Percentiles rank a stretch among this genome's conserved stretches.
Conservation (phyloP, 2,797 vertebrate genomes). For the Aeoliscus strigatus region DNA sequence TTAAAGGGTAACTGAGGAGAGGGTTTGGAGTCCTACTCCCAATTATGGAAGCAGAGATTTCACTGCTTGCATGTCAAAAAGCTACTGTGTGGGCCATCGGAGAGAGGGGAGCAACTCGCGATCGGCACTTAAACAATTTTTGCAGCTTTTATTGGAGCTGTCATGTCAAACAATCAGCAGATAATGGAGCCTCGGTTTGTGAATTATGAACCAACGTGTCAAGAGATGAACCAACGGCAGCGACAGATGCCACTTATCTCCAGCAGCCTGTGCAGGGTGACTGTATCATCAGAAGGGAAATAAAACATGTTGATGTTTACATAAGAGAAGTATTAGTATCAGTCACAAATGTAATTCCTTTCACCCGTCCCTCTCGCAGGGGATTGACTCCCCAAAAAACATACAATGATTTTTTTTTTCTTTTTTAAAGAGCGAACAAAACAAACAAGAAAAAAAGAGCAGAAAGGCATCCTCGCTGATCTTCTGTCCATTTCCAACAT, state of each 20-base stretch:
- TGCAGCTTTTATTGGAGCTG: constrained; percentile 62
- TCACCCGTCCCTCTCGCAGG: constrained; percentile 60
- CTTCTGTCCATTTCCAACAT: constrained; percentile 83
- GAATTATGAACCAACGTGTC: constrained; percentile 68
- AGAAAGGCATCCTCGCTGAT: constrained; percentile 71
- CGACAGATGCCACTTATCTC: constrained; percentile 71
- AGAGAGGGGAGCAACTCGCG: constrained; percentile 35
- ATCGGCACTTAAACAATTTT: constrained; percentile 63
- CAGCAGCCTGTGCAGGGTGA: constrained; percentile 57
- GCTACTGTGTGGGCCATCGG: constrained; percentile 33
- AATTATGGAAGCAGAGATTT: constrained; percentile 46
- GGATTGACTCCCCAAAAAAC: constrained; percentile 69
- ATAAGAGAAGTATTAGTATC: constrained; percentile 74
- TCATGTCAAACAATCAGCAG: constrained; percentile 64
- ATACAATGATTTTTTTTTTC: constrained; percentile 62
- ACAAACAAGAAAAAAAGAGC: constrained; percentile 66
- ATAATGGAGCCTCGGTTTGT: constrained; percentile 63
- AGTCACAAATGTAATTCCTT: constrained; percentile 73
- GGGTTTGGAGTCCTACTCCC: constrained; percentile 35
- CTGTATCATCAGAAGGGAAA: constrained; percentile 64
- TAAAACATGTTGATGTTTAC: constrained; percentile 63
- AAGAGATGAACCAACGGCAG: constrained; percentile 63
- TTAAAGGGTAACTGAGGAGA: constrained; percentile 59
- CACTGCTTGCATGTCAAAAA: constrained; percentile 40
- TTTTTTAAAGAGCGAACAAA: constrained; percentile 63